Evolutionary conservation across 2,888 invertebrate genomes (phyloP).

Genomic region (Acleris sparsana): DNA sequence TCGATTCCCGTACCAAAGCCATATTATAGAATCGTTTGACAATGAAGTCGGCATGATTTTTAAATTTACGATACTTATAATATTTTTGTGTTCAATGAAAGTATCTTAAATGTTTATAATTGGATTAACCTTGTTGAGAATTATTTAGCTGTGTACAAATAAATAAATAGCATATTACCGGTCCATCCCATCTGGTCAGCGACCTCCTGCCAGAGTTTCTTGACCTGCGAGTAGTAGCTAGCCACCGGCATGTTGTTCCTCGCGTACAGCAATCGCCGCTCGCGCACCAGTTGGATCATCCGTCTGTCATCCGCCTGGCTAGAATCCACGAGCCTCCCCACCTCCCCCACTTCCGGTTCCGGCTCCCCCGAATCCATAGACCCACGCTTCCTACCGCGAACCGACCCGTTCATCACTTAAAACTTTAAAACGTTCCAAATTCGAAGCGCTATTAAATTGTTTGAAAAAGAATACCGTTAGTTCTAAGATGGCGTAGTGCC

Average conservation of each 20-base stretch:
- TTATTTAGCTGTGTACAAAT: no score
- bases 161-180: constrained; percentile 38
- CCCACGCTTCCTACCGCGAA: no score
- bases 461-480: not conserved
- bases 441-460: not conserved
- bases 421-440: not conserved
- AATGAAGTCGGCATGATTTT: no score
- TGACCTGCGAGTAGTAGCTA: constrained; percentile 73
- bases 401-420: not conserved
- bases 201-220: constrained; percentile 71
- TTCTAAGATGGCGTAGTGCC: not conserved
- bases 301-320: constrained; percentile 74
- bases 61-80: no score
- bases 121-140: no score
- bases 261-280: constrained; percentile 70
- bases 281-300: constrained; percentile 71
- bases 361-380: no score
- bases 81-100: no score
- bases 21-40: no score
- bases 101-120: no score
- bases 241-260: constrained; percentile 77
- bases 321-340: constrained; percentile 70
- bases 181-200: constrained; percentile 72
- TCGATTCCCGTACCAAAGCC: not conserved
- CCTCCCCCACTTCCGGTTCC: constrained; percentile 41